These are phyloP conservation scores for Drosophila quadrilineata DNA, from an alignment of 1,140 invertebrate genomes.

Conservation along the genomic window DNA sequence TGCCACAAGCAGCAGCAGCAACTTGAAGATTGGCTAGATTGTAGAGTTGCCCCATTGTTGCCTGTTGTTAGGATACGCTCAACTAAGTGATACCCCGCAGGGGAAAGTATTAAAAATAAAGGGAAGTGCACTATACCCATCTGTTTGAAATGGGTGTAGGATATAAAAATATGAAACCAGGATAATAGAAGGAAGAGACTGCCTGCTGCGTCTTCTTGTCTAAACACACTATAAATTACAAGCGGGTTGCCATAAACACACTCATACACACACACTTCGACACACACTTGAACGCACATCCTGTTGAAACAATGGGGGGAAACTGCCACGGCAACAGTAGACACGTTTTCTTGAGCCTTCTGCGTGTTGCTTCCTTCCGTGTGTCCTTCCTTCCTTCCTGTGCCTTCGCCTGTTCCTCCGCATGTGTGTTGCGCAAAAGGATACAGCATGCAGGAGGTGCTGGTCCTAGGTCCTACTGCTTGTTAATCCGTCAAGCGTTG, in stretches of 20 bases:
- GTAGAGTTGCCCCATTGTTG: constrained; percentile 24
- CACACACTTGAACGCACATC: constrained; percentile 35
- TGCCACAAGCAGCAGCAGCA: constrained; percentile 23
- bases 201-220: constrained; percentile 32
- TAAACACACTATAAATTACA: constrained; percentile 57
- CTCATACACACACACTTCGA: constrained; percentile 2
- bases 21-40: not conserved
- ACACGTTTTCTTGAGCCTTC: constrained; percentile 54
- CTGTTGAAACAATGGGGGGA: constrained; percentile 43
- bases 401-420: too few species aligned
- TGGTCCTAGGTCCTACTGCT: constrained; percentile 1
- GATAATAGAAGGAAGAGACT: constrained; percentile 42
- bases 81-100: not conserved
- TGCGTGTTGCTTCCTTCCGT: constrained; percentile 56
- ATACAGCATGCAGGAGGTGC: not conserved
- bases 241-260: constrained; percentile 48
- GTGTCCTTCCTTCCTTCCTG: constrained; percentile 33
- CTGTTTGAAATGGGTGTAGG: constrained; percentile 4
- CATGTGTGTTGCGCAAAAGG: too few species aligned
- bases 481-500: constrained; percentile 26
- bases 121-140: not conserved
- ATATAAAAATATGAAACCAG: constrained; percentile 53
- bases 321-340: constrained; percentile 33
- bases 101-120: not conserved
- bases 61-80: constrained; percentile 23